phyloP scores from a whole-genome alignment of 2,113 vertebrate species.

The Upupa epops region DNA sequence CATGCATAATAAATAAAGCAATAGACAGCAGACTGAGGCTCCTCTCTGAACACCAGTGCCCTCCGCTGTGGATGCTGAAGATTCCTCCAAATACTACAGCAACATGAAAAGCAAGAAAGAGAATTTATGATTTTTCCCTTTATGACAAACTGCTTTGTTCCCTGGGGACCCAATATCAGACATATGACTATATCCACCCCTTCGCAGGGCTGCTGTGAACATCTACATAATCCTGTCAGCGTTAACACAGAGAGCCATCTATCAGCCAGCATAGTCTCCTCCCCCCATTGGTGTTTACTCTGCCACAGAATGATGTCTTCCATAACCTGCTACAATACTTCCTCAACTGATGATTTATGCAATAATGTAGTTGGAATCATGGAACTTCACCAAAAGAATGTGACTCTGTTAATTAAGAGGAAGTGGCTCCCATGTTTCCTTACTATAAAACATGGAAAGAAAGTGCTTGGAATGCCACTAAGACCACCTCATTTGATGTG shows the following conservation, averaged over 20 bases:
- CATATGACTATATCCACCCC: not conserved
- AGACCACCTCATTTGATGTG: not conserved
- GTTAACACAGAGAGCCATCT: not conserved
- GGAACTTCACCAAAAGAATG: not conserved
- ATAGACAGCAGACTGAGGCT: not conserved
- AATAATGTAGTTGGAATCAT: not conserved
- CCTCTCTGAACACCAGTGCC: conserved; percentile 55
- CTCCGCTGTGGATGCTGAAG: not conserved
- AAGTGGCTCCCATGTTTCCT: fast-evolving
- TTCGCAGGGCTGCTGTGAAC: not conserved
- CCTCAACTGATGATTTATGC: not conserved
- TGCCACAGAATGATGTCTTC: conserved; percentile 10
- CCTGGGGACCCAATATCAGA: not conserved
- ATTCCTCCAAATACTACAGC: not conserved
- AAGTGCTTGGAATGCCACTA: not conserved
- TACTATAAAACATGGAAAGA: not conserved
- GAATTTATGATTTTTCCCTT: conserved; percentile 18
- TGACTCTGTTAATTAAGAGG: not conserved
- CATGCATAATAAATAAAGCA: conserved; percentile 70
- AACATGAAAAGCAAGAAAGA: not conserved
- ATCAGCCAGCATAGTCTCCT: not conserved
- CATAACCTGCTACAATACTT: not conserved
- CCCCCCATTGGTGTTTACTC: conserved; percentile 27
- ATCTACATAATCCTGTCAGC: conserved; percentile 36
- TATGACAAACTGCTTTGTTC: conserved; percentile 5